Percentiles rank a stretch among this genome's conserved stretches.
Conservation (phyloP, 2,888 invertebrate genomes). For the Charanyca ferruginea region DNA sequence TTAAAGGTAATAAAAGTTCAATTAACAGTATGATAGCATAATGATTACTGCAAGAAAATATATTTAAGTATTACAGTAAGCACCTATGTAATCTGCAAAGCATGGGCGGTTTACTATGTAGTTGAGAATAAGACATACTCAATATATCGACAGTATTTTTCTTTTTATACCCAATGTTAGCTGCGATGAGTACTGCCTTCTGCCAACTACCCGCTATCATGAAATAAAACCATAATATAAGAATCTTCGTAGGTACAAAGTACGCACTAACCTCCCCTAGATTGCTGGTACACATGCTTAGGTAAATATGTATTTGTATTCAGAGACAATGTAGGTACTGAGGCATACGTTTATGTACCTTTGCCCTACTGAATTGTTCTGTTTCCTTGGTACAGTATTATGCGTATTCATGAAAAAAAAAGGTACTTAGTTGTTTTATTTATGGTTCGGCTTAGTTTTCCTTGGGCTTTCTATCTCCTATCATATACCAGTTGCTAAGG, state of each 20-base stretch:
- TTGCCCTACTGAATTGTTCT: slow-evolving; percentile 7
- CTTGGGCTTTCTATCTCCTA: too few relatives aligned
- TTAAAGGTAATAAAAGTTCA: too few relatives aligned
- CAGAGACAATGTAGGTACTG: slow-evolving; percentile 20
- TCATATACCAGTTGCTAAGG: too few relatives aligned
- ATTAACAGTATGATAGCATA: not conserved
- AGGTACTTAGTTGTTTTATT: too few relatives aligned
- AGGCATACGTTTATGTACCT: slow-evolving; percentile 15
- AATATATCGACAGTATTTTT: slow-evolving; percentile 1
- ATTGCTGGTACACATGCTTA: slow-evolving; percentile 14
- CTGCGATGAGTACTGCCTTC: not conserved
- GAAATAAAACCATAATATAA: slow-evolving; percentile 22
- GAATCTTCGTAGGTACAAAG: not conserved
- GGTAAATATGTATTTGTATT: slow-evolving; percentile 37
- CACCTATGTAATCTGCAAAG: too few relatives aligned
- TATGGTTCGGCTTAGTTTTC: too few relatives aligned
- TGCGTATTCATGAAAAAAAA: slow-evolving; percentile 15
- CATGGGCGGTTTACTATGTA: too few relatives aligned
- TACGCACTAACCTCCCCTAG: slow-evolving; percentile 18
- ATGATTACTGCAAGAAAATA: not conserved
- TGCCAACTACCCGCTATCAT: slow-evolving; percentile 2
- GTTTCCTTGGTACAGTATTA: slow-evolving; percentile 30
- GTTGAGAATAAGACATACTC: not conserved
- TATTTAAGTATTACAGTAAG: not conserved
- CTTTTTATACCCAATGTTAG: not conserved